Evolutionary conservation across 2,113 vertebrate species (phyloP).

Genomic region (Egretta garzetta): DNA sequence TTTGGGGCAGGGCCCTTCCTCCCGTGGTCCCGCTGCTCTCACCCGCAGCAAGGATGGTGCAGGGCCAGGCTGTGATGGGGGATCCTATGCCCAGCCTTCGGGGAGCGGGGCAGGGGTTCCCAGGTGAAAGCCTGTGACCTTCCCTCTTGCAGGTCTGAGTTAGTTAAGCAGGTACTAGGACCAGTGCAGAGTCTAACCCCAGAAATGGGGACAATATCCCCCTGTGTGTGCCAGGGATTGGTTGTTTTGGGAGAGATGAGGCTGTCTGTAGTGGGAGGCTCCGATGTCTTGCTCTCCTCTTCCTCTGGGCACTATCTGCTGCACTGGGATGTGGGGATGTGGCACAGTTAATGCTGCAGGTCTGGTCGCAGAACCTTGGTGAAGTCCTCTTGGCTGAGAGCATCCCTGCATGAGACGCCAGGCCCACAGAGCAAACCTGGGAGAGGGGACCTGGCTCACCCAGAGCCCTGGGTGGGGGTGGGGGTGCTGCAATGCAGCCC

Average conservation of each 20-base stretch:
- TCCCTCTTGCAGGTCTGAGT: not conserved
- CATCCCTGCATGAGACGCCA: not conserved
- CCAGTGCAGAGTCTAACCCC: not conserved
- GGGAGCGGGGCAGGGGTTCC: not conserved
- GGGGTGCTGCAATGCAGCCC: not conserved
- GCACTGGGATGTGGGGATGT: not conserved
- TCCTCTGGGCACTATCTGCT: not conserved
- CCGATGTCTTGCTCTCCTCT: not conserved
- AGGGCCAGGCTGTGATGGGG: not conserved
- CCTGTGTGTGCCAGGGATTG: accelerated
- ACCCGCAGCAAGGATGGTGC: accelerated
- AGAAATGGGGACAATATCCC: not conserved
- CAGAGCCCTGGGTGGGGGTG: not conserved
- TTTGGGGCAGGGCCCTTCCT: not conserved
- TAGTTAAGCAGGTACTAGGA: not conserved
- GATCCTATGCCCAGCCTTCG: too few relatives aligned
- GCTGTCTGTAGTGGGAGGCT: not conserved
- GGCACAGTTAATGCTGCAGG: not conserved
- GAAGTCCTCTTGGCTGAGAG: not conserved
- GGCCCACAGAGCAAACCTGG: not conserved
- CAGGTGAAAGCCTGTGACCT: not conserved
- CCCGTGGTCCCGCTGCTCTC: not conserved
- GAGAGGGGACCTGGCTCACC: not conserved
- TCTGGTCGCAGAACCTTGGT: not conserved
- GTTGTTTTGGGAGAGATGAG: not conserved